phyloP scores from a whole-genome alignment of 2,888 invertebrate genomes.

The Drosophila sordidula region DNA sequence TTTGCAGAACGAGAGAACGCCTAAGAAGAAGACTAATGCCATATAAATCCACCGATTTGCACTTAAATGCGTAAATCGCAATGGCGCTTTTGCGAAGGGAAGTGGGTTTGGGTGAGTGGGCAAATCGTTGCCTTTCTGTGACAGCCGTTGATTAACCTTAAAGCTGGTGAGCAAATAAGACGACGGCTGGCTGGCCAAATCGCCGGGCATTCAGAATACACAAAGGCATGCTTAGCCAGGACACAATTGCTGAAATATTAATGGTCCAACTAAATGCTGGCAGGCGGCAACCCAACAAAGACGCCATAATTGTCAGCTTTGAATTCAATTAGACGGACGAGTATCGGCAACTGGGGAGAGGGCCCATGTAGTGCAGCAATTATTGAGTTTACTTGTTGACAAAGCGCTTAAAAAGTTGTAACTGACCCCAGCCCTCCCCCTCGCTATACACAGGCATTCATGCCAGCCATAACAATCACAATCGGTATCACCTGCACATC shows the following conservation, averaged over 20 bases:
- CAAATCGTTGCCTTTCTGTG: slow-evolving; percentile 21
- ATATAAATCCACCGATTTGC: slow-evolving; percentile 63
- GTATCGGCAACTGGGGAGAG: not conserved
- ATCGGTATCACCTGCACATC: slow-evolving; percentile 43
- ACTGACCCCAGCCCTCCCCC: not conserved
- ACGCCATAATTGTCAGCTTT: slow-evolving; percentile 49
- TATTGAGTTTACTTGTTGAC: slow-evolving; percentile 56
- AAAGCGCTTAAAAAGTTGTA: slow-evolving; percentile 35
- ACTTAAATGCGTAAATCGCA: slow-evolving; percentile 56
- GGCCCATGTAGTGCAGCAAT: slow-evolving; percentile 59
- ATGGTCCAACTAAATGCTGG: slow-evolving; percentile 47
- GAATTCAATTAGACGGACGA: slow-evolving; percentile 66
- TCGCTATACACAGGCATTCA: slow-evolving; percentile 27
- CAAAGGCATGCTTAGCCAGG: slow-evolving; percentile 50
- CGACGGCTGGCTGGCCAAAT: slow-evolving; percentile 32
- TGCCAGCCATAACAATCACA: slow-evolving; percentile 52
- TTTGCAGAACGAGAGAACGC: not conserved
- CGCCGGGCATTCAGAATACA: slow-evolving; percentile 39
- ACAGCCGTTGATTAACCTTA: slow-evolving; percentile 53
- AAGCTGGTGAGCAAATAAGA: slow-evolving; percentile 56
- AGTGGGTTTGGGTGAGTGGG: not conserved
- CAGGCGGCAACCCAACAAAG: slow-evolving; percentile 12
- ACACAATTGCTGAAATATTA: slow-evolving; percentile 64
- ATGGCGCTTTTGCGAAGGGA: slow-evolving; percentile 22
- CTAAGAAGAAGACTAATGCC: slow-evolving; percentile 46